Evolutionary conservation across 2,113 vertebrate genomes (phyloP).

Genomic region (Xyrauchen texanus): DNA sequence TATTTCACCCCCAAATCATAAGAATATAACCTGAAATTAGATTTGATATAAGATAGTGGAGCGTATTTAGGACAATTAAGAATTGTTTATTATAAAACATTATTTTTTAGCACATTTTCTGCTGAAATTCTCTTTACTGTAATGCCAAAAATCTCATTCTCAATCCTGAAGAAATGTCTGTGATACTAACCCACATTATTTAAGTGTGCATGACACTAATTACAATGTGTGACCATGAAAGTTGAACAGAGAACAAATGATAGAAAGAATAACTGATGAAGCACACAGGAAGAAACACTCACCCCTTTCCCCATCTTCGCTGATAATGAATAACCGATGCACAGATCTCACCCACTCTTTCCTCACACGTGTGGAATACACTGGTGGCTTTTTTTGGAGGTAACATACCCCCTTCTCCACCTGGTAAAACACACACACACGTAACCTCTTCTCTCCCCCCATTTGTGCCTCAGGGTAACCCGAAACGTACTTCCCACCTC

Average conservation of each 20-base stretch:
- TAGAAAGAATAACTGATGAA: conserved; percentile 57
- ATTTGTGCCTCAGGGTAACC: conserved; percentile 60
- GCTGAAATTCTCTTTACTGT: too few species aligned
- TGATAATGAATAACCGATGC: conserved; percentile 15
- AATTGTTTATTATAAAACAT: too few species aligned
- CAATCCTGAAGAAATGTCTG: neutral
- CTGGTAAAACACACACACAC: neutral
- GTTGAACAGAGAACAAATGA: conserved; percentile 5
- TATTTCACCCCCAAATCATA: too few species aligned
- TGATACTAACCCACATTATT: conserved; percentile 11
- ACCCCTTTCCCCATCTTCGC: conserved; percentile 75
- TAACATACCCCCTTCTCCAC: conserved; percentile 49
- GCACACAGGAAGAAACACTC: conserved; percentile 59
- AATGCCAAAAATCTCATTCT: too few species aligned
- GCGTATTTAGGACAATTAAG: too few species aligned
- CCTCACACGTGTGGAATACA: conserved; percentile 59
- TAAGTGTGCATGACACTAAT: conserved; percentile 2
- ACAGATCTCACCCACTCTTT: conserved; percentile 24
- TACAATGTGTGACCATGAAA: neutral
- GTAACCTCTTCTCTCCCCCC: conserved; percentile 1
- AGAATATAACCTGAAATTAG: too few species aligned
- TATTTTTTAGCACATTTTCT: too few species aligned
- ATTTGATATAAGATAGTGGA: too few species aligned
- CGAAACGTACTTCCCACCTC: conserved; percentile 47
- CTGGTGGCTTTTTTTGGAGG: conserved; percentile 70